Conservation (phyloP, 2,888 invertebrate genomes). For the Amphimallon solstitiale region DNA sequence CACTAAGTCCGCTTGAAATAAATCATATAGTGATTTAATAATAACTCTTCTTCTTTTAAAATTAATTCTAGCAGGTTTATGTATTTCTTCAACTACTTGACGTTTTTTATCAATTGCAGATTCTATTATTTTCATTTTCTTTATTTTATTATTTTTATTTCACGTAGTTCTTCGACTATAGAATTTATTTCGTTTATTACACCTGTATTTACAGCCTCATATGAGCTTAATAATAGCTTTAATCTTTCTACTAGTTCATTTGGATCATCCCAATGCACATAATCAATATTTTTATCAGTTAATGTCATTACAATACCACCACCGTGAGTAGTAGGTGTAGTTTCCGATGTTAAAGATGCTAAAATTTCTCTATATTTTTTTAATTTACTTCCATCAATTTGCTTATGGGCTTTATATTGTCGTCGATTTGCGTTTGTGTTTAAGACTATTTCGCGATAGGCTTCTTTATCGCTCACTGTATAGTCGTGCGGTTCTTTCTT, state of each 20-base stretch:
- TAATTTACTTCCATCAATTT: conserved; percentile 34
- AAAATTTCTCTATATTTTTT: conserved; percentile 39
- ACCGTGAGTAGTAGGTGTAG: too few species aligned
- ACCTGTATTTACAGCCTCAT: conserved; percentile 9
- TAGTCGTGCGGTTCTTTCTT: conserved; percentile 35
- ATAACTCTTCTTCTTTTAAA: conserved; percentile 52
- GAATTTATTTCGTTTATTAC: conserved; percentile 20
- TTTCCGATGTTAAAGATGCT: conserved; percentile 17
- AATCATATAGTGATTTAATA: conserved; percentile 55
- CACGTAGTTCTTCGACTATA: conserved; percentile 9
- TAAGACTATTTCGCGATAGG: conserved; percentile 10
- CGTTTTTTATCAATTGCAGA: not conserved
- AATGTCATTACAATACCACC: conserved; percentile 15
- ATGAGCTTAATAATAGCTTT: conserved; percentile 14
- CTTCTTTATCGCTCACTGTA: conserved; percentile 8
- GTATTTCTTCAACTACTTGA: conserved; percentile 20
- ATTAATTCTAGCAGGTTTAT: conserved; percentile 53
- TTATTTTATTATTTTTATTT: not conserved
- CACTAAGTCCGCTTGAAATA: conserved; percentile 61
- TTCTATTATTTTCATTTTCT: too few species aligned
- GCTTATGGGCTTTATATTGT: conserved; percentile 30
- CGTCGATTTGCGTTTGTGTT: conserved; percentile 37
- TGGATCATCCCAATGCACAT: conserved; percentile 46
- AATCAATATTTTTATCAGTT: conserved; percentile 35
- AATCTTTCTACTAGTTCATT: conserved; percentile 28